Percentiles rank a stretch among this genome's conserved stretches.
phyloP scores from a whole-genome alignment of 2,888 invertebrate species.

The Alitta virens region DNA sequence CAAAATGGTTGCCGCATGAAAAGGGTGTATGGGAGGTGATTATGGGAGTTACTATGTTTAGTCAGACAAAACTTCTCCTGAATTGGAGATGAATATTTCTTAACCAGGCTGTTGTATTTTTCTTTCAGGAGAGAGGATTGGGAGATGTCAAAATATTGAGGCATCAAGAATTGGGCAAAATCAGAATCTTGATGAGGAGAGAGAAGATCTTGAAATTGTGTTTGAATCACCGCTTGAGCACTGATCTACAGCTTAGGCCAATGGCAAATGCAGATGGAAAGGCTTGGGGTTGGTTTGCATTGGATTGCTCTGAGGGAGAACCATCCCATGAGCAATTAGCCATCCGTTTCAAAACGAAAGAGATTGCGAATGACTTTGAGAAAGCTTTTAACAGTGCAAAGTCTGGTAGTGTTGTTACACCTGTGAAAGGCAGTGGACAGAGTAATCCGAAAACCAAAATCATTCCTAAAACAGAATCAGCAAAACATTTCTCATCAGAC shows the following conservation, averaged over 20 bases:
- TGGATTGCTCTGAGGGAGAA: conserved; percentile 80
- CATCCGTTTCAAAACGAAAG: conserved; percentile 75
- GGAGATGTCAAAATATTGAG: conserved; percentile 78
- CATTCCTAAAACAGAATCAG: too few relatives aligned
- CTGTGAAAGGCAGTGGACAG: too few relatives aligned
- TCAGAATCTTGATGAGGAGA: conserved; percentile 83
- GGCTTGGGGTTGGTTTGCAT: conserved; percentile 59
- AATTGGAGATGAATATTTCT: too few relatives aligned
- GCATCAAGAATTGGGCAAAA: conserved; percentile 57
- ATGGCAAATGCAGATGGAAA: conserved; percentile 64
- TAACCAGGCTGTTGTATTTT: too few relatives aligned
- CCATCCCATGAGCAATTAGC: conserved; percentile 72
- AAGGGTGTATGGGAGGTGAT: too few relatives aligned
- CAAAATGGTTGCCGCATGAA: too few relatives aligned
- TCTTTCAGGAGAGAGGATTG: conserved; percentile 84
- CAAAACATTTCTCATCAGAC: too few relatives aligned
- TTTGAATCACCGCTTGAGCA: conserved; percentile 81
- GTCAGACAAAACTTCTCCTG: too few relatives aligned
- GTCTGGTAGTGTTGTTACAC: too few relatives aligned
- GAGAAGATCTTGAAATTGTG: conserved; percentile 88
- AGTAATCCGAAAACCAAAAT: too few relatives aligned
- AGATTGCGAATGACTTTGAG: conserved; percentile 72
- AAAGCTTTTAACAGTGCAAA: conserved; percentile 71
- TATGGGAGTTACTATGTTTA: too few relatives aligned
- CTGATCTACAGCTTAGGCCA: conserved; percentile 73